These are phyloP conservation scores for Formica selysi DNA, from an alignment of 1,140 invertebrate genomes.

Conservation along the genomic window DNA sequence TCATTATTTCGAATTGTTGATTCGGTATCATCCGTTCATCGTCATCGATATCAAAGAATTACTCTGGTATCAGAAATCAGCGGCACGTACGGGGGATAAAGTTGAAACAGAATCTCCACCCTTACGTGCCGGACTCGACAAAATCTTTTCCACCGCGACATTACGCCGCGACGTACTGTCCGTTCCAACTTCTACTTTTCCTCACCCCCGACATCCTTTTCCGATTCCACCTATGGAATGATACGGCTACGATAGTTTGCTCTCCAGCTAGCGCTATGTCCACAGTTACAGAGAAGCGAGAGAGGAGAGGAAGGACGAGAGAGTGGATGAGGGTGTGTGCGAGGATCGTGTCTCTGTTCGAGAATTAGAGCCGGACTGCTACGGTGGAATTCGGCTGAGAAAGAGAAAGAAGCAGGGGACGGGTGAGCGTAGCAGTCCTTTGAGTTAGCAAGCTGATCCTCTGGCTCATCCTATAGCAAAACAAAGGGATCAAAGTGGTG, in stretches of 20 bases:
- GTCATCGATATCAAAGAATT: slow-evolving; percentile 62
- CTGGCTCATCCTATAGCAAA: slow-evolving; percentile 77
- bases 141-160: slow-evolving; percentile 63
- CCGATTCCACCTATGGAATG: slow-evolving; percentile 71
- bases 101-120: slow-evolving; percentile 61
- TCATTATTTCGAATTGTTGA: background rate
- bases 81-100: slow-evolving; percentile 83
- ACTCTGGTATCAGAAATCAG: slow-evolving; percentile 71
- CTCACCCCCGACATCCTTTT: slow-evolving; percentile 3
- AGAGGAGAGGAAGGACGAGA: background rate
- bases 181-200: slow-evolving; percentile 30
- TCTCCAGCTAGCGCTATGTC: slow-evolving; percentile 75
- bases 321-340: background rate
- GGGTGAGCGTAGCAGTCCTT: slow-evolving; percentile 70
- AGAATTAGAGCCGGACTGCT: slow-evolving; percentile 63
- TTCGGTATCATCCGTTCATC: slow-evolving; percentile 24
- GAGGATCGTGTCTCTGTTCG: slow-evolving; percentile 35
- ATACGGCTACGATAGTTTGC: slow-evolving; percentile 77
- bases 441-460: slow-evolving; percentile 79
- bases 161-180: slow-evolving; percentile 31
- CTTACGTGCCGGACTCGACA: slow-evolving; percentile 25
- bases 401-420: slow-evolving; percentile 57
- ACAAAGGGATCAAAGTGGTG: slow-evolving; percentile 78
- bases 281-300: slow-evolving; percentile 60
- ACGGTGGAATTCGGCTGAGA: slow-evolving; percentile 56